phyloP scores from a whole-genome alignment of 1,140 invertebrate species.

The Capitella teleta region DNA sequence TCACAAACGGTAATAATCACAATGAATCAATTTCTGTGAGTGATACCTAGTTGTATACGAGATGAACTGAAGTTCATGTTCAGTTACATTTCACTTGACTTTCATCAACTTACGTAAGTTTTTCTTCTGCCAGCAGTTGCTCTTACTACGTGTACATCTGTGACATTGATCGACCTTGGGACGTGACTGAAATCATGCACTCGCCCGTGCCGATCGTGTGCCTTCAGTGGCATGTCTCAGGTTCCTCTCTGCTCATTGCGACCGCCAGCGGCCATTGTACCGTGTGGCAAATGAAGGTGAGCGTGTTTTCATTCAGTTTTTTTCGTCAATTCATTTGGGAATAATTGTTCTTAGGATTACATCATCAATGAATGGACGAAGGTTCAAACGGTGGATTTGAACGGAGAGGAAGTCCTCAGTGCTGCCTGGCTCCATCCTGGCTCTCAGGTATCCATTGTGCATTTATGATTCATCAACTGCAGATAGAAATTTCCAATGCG shows the following conservation, averaged over 20 bases:
- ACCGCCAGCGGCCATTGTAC: constrained; percentile 3
- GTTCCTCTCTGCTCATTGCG: constrained; percentile 7
- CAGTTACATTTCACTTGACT: too few species aligned
- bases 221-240: constrained; percentile 10
- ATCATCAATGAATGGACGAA: constrained; percentile 31
- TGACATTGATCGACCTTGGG: constrained; percentile 13
- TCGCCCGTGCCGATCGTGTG: neutral
- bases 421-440: constrained; percentile 36
- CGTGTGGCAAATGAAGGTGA: constrained; percentile 13
- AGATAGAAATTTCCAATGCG: neutral
- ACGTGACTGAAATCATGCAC: constrained; percentile 2
- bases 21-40: too few species aligned
- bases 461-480: neutral
- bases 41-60: too few species aligned
- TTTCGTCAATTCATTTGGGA: neutral
- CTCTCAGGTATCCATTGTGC: neutral
- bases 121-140: too few species aligned
- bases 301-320: neutral
- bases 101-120: too few species aligned
- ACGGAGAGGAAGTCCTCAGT: constrained; percentile 31
- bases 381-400: constrained; percentile 16
- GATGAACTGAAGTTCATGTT: too few species aligned
- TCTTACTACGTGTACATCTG: constrained; percentile 13
- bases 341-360: constrained; percentile 20
- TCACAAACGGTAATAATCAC: too few species aligned